Evolutionary conservation across 2,888 invertebrate species (phyloP).

Genomic region (Mythimna albipuncta): DNA sequence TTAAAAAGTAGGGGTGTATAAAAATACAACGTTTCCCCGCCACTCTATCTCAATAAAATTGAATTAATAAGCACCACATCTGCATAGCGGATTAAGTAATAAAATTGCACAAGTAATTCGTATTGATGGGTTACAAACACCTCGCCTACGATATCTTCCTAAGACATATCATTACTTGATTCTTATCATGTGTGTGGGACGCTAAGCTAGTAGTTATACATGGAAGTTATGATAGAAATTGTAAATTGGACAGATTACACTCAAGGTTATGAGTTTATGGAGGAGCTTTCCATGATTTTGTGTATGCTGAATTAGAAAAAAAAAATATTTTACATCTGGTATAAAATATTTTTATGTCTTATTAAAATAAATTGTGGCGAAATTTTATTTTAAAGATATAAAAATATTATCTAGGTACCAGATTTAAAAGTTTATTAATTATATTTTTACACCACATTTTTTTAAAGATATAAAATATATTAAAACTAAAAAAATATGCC

Average conservation of each 20-base stretch:
- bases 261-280: slow-evolving; percentile 19
- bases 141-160: slow-evolving; percentile 37
- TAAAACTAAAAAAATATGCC: no score
- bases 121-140: slow-evolving; percentile 27
- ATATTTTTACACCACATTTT: no score
- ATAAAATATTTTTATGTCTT: no score
- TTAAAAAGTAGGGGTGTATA: background rate
- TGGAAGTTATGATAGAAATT: slow-evolving; percentile 9
- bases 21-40: background rate
- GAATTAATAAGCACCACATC: background rate
- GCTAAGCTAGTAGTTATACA: slow-evolving; percentile 17
- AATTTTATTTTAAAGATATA: no score
- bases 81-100: slow-evolving; percentile 29
- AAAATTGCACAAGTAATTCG: slow-evolving; percentile 29
- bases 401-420: no score
- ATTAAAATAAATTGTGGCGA: no score
- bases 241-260: slow-evolving; percentile 2
- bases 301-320: background rate
- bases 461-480: no score
- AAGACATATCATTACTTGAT: slow-evolving; percentile 33
- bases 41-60: background rate
- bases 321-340: no score
- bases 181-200: slow-evolving; percentile 47
- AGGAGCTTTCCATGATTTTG: slow-evolving; percentile 1
- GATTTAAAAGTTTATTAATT: no score